These are phyloP conservation scores for Trachemys scripta DNA, from an alignment of 2,113 vertebrate species.

Conservation along the genomic window DNA sequence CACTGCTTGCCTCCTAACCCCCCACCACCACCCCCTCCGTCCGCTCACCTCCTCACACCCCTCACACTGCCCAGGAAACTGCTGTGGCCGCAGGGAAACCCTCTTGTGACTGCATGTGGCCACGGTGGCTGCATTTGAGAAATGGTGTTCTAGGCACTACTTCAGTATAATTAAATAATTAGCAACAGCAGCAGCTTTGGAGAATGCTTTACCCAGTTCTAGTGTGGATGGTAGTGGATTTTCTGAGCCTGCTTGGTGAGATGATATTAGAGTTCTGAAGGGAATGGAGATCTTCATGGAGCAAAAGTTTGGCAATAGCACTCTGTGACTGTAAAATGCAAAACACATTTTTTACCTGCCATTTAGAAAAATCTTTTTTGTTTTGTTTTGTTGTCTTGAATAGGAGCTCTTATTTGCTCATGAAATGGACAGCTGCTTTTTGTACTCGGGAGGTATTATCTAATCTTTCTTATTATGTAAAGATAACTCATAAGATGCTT, in stretches of 20 bases:
- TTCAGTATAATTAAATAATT: not conserved
- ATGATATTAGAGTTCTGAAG: not conserved
- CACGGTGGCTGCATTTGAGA: too few relatives aligned
- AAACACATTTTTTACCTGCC: not conserved
- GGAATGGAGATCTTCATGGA: not conserved
- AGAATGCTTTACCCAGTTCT: not conserved
- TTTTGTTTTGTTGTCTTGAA: not conserved
- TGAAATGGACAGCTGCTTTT: not conserved
- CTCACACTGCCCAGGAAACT: too few relatives aligned
- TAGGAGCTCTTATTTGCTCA: not conserved
- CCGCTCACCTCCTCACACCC: too few relatives aligned
- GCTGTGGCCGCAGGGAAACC: too few relatives aligned
- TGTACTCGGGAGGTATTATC: not conserved
- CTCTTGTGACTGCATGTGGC: too few relatives aligned
- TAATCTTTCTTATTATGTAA: constrained; percentile 18
- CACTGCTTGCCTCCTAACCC: too few relatives aligned
- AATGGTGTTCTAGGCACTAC: not conserved
- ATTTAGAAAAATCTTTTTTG: not conserved
- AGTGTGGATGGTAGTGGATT: not conserved
- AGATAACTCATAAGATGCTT: not conserved
- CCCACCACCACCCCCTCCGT: too few relatives aligned
- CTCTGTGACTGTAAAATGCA: not conserved
- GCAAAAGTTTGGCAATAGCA: not conserved
- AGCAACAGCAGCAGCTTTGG: not conserved
- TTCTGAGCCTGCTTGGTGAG: not conserved